These are phyloP conservation scores for Manduca sexta DNA, from an alignment of 1,140 invertebrate species.

Conservation along the genomic window DNA sequence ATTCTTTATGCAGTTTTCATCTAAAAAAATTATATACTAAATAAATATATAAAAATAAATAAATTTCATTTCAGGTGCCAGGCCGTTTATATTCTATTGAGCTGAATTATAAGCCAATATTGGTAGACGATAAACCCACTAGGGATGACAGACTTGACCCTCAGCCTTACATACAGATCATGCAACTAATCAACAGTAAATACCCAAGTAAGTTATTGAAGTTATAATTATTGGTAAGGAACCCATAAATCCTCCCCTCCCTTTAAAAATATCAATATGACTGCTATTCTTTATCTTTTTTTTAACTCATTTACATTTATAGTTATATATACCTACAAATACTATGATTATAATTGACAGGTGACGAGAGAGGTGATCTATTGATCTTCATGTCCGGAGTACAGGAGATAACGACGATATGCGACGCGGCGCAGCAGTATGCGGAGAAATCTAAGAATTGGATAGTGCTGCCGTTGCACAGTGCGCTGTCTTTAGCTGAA, in stretches of 20 bases:
- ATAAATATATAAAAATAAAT: too few relatives aligned
- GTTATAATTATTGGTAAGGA: neutral
- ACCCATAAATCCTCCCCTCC: too few relatives aligned
- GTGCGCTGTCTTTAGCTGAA: conserved; percentile 92
- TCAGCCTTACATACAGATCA: conserved; percentile 92
- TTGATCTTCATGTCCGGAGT: conserved; percentile 98
- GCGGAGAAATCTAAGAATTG: conserved; percentile 87
- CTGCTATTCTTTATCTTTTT: too few relatives aligned
- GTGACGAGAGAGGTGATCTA: conserved; percentile 93
- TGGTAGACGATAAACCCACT: conserved; percentile 79
- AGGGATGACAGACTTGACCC: conserved; percentile 88
- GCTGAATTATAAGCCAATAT: conserved; percentile 88
- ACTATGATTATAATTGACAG: too few relatives aligned
- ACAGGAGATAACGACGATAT: conserved; percentile 93
- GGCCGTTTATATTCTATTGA: conserved; percentile 95
- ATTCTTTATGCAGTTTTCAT: too few relatives aligned
- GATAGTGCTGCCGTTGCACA: conserved; percentile 97
- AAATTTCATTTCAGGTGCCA: conserved; percentile 80
- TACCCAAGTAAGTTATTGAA: conserved; percentile 78
- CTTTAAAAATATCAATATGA: too few relatives aligned
- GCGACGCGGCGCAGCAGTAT: conserved; percentile 91
- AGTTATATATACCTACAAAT: too few relatives aligned
- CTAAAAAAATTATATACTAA: too few relatives aligned
- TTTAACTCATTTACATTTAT: too few relatives aligned
- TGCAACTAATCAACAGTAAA: conserved; percentile 94